Evolutionary conservation across 1,140 invertebrate species (phyloP).

Genomic region (Polyergus mexicanus): DNA sequence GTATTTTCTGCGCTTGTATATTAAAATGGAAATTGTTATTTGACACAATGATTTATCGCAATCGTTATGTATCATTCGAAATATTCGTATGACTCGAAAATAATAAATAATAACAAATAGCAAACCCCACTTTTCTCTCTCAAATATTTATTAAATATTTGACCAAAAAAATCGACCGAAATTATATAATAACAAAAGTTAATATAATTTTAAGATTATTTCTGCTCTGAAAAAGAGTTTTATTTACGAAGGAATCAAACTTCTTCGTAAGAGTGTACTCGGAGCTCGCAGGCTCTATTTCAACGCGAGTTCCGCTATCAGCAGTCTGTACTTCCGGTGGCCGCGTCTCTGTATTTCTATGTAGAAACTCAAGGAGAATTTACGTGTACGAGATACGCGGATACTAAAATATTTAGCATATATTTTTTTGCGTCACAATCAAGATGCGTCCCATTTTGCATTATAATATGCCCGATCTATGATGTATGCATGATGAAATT

Average conservation of each 20-base stretch:
- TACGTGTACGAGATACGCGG: conserved; percentile 3
- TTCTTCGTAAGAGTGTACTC: conserved; percentile 68
- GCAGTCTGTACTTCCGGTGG: conserved; percentile 76
- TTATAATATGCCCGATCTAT: conserved; percentile 15
- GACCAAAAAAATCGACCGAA: not conserved
- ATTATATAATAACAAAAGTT: not conserved
- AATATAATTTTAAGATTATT: not conserved
- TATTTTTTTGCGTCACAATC: not conserved
- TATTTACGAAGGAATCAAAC: conserved; percentile 33
- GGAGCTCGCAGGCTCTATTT: conserved; percentile 64
- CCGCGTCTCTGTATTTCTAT: conserved; percentile 47
- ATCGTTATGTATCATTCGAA: not conserved
- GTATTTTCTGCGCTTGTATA: not conserved
- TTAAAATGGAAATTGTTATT: not conserved
- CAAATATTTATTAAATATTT: not conserved
- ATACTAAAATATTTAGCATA: conserved; percentile 1
- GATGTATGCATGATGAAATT: not conserved
- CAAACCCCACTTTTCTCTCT: not conserved
- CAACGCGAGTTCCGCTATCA: conserved; percentile 77
- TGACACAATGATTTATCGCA: not conserved
- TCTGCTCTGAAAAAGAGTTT: not conserved
- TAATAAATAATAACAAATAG: not conserved
- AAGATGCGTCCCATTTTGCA: not conserved
- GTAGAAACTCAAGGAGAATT: conserved; percentile 41
- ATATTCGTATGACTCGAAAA: not conserved